A percentile compares a stretch with the other conserved stretches of the same genome.
Conservation (phyloP, 2,888 invertebrate genomes). For the Portevinia maculata region DNA sequence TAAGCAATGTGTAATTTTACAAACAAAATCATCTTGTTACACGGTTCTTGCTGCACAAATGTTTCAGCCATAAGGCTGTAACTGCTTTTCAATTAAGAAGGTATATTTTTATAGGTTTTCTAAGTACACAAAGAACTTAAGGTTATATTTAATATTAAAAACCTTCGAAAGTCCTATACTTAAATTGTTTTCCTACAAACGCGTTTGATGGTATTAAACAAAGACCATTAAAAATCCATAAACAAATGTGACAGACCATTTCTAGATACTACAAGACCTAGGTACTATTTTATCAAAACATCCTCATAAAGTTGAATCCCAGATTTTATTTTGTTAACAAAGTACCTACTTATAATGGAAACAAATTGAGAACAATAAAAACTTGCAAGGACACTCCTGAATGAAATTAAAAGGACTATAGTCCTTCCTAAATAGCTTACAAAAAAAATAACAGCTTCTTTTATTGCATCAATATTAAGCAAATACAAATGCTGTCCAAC, state of each 20-base stretch:
- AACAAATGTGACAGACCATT: constrained; percentile 20
- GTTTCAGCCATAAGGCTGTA: too few species aligned
- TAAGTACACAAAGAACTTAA: too few species aligned
- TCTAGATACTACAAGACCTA: background rate
- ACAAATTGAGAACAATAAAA: constrained; percentile 21
- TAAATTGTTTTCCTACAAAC: background rate
- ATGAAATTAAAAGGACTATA: constrained; percentile 13
- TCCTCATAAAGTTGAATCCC: background rate
- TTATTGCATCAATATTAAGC: constrained; percentile 34
- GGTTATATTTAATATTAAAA: background rate
- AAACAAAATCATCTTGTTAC: too few species aligned
- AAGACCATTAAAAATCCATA: constrained; percentile 3
- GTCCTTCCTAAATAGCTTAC: background rate
- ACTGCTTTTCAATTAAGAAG: too few species aligned
- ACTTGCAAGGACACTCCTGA: constrained; percentile 8
- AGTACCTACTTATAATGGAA: constrained; percentile 13
- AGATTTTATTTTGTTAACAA: background rate
- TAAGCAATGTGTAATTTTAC: too few species aligned
- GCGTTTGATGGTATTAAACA: background rate
- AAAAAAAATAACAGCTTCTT: background rate
- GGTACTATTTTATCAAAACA: background rate
- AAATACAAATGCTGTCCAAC: constrained; percentile 2
- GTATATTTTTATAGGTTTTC: too few species aligned
- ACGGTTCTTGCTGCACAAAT: too few species aligned
- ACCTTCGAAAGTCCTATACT: background rate